A percentile compares a stretch with the other conserved stretches of the same genome.
Evolutionary conservation across 2,888 invertebrate genomes (phyloP).

Genomic region (Watsonalla cultraria): DNA sequence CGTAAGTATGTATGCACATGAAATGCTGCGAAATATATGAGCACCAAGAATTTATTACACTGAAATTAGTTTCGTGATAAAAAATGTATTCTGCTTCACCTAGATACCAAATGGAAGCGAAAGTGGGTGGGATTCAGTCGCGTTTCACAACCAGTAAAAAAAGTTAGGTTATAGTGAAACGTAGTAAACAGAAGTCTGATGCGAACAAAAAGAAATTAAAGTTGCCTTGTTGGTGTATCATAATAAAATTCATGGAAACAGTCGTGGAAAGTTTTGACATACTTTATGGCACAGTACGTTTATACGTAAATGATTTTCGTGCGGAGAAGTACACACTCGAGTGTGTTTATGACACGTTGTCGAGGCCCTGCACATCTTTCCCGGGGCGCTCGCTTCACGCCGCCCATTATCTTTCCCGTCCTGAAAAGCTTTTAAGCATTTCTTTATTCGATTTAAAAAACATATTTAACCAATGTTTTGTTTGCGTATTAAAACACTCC

Average conservation of each 20-base stretch:
- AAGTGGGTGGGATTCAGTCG: neutral
- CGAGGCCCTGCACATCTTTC: conserved; percentile 42
- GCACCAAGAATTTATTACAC: neutral
- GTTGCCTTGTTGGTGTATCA: conserved; percentile 13
- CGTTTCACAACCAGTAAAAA: neutral
- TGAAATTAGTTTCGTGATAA: neutral
- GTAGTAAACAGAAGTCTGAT: neutral
- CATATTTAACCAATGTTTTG: no score
- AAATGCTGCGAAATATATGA: neutral
- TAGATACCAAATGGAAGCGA: neutral
- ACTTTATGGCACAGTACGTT: conserved; percentile 24
- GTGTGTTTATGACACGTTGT: conserved; percentile 32
- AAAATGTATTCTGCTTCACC: neutral
- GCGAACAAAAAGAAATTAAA: conserved; percentile 16
- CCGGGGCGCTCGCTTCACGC: conserved; percentile 22
- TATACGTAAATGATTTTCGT: conserved; percentile 17
- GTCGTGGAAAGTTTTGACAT: conserved; percentile 25
- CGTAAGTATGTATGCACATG: neutral
- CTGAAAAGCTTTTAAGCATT: conserved; percentile 45
- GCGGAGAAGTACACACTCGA: conserved; percentile 17
- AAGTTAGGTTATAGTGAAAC: neutral
- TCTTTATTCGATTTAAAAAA: conserved; percentile 27
- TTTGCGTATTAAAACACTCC: conserved; percentile 27
- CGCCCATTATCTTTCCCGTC: conserved; percentile 37
- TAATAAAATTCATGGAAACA: conserved; percentile 26